phyloP scores from a whole-genome alignment of 2,888 invertebrate genomes.

The Oxystoma pomonae region DNA sequence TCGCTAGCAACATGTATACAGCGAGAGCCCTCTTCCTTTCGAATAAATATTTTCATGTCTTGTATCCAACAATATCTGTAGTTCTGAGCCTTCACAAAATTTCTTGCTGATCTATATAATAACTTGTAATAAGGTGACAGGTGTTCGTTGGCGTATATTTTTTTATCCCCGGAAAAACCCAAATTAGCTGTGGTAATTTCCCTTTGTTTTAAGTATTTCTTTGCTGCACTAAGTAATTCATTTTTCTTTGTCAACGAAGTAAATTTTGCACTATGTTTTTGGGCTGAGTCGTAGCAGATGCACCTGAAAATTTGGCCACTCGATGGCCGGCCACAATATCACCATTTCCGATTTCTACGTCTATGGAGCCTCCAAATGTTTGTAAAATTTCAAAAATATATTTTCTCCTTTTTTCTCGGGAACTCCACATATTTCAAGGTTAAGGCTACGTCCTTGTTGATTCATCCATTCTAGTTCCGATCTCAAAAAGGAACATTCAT shows the following conservation, averaged over 20 bases:
- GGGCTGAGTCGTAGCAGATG: not conserved
- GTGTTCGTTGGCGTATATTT: not conserved
- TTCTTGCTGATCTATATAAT: not conserved
- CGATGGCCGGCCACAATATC: not conserved
- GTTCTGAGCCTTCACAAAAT: not conserved
- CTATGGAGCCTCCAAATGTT: too few relatives aligned
- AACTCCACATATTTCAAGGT: too few relatives aligned
- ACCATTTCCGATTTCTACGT: not conserved
- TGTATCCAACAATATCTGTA: constrained; percentile 1
- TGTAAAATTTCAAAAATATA: constrained; percentile 18
- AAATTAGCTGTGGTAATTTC: not conserved
- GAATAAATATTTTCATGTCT: not conserved
- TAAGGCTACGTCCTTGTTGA: too few relatives aligned
- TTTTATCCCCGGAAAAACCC: not conserved
- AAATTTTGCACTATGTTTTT: not conserved
- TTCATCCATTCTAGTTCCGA: not conserved
- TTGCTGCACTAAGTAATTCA: not conserved
- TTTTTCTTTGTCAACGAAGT: not conserved
- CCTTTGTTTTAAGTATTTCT: not conserved
- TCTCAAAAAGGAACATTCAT: too few relatives aligned
- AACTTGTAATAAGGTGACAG: not conserved
- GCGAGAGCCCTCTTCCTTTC: not conserved
- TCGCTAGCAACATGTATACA: not conserved
- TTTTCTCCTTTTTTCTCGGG: not conserved
- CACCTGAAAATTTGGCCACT: not conserved